Conservation (phyloP, 1,140 invertebrate genomes). For the Anthonomus grandis region DNA sequence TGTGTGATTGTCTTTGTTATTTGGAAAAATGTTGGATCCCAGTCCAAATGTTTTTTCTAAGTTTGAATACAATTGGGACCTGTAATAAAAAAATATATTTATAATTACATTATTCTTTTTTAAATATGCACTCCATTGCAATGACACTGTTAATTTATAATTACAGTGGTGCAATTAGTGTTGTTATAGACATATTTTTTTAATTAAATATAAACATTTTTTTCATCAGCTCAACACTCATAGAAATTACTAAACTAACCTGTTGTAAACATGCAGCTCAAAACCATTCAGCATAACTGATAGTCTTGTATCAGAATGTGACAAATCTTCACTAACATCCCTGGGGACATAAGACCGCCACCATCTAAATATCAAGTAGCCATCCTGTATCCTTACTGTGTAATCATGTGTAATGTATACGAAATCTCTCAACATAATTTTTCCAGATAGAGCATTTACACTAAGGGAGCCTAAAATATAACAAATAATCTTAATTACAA, state of each 20-base stretch:
- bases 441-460: slow-evolving; percentile 90
- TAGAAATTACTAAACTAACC: too few species aligned
- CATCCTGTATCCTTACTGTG: slow-evolving; percentile 90
- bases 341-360: slow-evolving; percentile 94
- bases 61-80: slow-evolving; percentile 81
- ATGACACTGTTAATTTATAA: not conserved
- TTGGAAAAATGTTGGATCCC: slow-evolving; percentile 70
- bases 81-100: slow-evolving; percentile 5
- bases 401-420: slow-evolving; percentile 94
- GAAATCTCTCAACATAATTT: slow-evolving; percentile 98
- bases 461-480: slow-evolving; percentile 81
- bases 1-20: slow-evolving; percentile 49
- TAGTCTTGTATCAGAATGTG: slow-evolving; percentile 90
- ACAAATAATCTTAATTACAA: too few species aligned
- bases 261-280: slow-evolving; percentile 94
- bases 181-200: not conserved
- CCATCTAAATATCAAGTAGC: slow-evolving; percentile 96
- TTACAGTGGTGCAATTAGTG: not conserved
- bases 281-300: slow-evolving; percentile 94
- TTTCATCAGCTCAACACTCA: not conserved
- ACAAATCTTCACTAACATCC: slow-evolving; percentile 90
- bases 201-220: not conserved
- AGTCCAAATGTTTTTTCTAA: slow-evolving; percentile 89
- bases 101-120: too few species aligned
- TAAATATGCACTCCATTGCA: too few species aligned